These are phyloP conservation scores for Cerastis rubricosa DNA, from an alignment of 2,888 invertebrate species.

Conservation along the genomic window DNA sequence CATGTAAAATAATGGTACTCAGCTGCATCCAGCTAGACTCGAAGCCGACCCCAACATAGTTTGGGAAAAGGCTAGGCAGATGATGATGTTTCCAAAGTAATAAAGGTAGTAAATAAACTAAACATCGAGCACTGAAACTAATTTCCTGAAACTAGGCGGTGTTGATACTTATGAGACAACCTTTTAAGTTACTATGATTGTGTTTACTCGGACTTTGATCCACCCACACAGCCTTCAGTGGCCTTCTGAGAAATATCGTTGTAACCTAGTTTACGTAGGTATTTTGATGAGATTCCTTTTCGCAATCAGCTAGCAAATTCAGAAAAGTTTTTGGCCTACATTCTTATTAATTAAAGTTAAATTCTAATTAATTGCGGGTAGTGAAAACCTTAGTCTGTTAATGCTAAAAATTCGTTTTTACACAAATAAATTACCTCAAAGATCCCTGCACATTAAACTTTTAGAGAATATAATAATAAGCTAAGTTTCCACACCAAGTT, in stretches of 20 bases:
- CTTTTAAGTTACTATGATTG: too few relatives aligned
- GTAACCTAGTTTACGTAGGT: background rate
- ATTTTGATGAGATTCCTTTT: background rate
- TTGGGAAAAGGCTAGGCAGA: too few relatives aligned
- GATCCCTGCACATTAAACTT: background rate
- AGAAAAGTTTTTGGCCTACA: background rate
- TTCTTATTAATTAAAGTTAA: constrained; percentile 4
- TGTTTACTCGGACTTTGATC: too few relatives aligned
- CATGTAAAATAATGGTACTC: too few relatives aligned
- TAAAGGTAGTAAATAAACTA: too few relatives aligned
- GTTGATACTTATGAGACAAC: too few relatives aligned
- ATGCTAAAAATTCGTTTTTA: background rate
- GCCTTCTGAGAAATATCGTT: background rate
- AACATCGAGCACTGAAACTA: too few relatives aligned
- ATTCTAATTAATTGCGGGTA: constrained; percentile 1
- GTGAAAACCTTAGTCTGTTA: background rate
- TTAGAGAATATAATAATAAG: background rate
- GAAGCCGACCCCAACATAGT: too few relatives aligned
- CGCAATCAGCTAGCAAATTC: background rate
- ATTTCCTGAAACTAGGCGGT: too few relatives aligned
- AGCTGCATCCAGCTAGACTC: too few relatives aligned
- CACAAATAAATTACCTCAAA: background rate
- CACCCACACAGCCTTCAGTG: background rate
- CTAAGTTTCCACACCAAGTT: background rate
- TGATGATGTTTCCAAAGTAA: too few relatives aligned